Conservation (phyloP, 1,140 invertebrate species). For the Caenorhabditis latens region DNA sequence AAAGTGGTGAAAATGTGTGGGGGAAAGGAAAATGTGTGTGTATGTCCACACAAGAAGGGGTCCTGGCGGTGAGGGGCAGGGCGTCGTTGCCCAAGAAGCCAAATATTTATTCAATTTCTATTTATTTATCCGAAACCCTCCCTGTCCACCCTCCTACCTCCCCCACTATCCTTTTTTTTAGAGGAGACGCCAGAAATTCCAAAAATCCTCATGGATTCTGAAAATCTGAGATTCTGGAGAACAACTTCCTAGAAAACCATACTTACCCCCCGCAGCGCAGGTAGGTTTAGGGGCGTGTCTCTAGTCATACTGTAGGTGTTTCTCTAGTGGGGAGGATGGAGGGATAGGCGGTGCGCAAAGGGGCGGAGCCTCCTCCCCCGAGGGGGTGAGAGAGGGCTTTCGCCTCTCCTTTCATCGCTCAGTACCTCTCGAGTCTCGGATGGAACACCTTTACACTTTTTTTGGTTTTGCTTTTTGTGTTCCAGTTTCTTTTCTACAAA, state of each 20-base stretch:
- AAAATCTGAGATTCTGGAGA: not conserved
- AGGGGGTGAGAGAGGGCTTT: not conserved
- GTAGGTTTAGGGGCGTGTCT: not conserved
- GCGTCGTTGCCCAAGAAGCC: constrained; percentile 52
- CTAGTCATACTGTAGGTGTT: not conserved
- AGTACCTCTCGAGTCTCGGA: not conserved
- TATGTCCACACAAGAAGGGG: constrained; percentile 21
- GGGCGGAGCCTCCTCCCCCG: not conserved
- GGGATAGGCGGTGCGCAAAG: constrained; percentile 2
- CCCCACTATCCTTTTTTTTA: not conserved
- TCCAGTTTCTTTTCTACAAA: not conserved
- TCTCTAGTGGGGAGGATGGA: not conserved
- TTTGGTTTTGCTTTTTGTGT: not conserved
- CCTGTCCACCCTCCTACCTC: not conserved
- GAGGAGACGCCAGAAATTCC: not conserved
- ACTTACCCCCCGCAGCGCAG: too few species aligned
- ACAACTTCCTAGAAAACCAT: not conserved
- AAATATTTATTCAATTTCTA: constrained; percentile 57
- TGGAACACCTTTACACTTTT: not conserved
- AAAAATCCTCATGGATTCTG: not conserved
- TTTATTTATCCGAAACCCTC: constrained; percentile 41
- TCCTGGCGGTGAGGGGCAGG: not conserved
- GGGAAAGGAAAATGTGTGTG: constrained; percentile 13
- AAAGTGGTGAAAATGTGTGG: constrained; percentile 20
- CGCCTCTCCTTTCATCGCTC: not conserved